Base-by-base conservation (phyloP, 2,888 invertebrate species). In the Archaeoteleia sp. region DNA sequence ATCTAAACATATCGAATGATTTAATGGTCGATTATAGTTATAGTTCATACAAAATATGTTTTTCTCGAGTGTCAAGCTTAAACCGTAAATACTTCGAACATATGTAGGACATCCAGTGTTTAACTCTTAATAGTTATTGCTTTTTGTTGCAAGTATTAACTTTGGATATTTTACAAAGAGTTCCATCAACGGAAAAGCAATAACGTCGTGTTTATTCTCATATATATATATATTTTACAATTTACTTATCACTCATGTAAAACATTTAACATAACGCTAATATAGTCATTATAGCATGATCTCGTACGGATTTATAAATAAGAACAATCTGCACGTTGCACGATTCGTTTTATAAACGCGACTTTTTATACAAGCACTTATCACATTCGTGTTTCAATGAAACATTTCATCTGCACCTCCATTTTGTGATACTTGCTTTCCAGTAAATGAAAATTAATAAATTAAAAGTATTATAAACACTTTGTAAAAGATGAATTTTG, bases 271-370 rank as follows among this genome's bases (percentile, higher is more conserved):
- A 25, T 37, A n/a, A 27, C 35, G 51, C 12, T 20, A 20, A 57
- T 35, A 10, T 34, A 46, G 62, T 75, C 76, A 77, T 74, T 73
- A 79, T 81, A 82, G 82, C 78, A 81, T 79, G 80, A 78, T 81
- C 82, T 82, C 80, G 75, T 80, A 82, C 81, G 75, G 77, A 82
- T 81, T 82, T 79, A 72, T 77, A 69, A 69, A 72, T 70, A 65
- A 67, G 62, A 63, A 48, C 20, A 57, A 70, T 69, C 57, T 72
- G 78, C 78, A 79, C 71, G 80, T 49, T 73, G 81, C 81, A 81
- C 74, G 80, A 49, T 67, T 13, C 51, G 37, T 51, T 32, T 45
- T 61, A 35, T 35, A 6, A 13, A 14, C 3, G 10, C n/a, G 8
- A 25, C 13, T 10, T 12, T 13, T 13, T 17, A 20, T 25, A 27